A percentile compares a stretch with the other conserved stretches of the same genome.
These are phyloP conservation scores for Panagrolaimus sp. DNA, from an alignment of 1,140 invertebrate genomes.

Conservation along the genomic window DNA sequence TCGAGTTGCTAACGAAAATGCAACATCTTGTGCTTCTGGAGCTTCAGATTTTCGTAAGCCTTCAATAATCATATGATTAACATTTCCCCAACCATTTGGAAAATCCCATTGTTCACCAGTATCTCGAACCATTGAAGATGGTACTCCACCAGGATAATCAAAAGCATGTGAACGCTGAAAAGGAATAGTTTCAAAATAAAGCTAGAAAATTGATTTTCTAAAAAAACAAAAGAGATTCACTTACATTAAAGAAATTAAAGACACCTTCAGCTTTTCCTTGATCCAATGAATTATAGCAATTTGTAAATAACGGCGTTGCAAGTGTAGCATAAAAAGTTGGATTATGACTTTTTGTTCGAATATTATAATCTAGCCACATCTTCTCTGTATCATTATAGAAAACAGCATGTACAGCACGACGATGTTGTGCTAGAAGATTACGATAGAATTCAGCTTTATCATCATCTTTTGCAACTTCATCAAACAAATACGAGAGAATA, in stretches of 20 bases:
- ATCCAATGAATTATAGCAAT: constrained; percentile 58
- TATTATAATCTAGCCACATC: constrained; percentile 78
- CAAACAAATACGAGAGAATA: constrained; percentile 55
- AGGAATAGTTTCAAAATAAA: no score
- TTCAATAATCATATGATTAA: constrained; percentile 51
- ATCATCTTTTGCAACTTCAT: constrained; percentile 15
- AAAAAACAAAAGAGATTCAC: no score
- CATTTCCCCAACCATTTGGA: constrained; percentile 57
- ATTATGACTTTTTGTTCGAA: constrained; percentile 65
- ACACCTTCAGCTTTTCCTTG: constrained; percentile 61
- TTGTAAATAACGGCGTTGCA: constrained; percentile 75
- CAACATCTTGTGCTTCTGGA: constrained; percentile 35
- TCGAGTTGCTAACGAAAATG: constrained; percentile 63
- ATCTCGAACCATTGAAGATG: constrained; percentile 57
- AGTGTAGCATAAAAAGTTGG: constrained; percentile 76
- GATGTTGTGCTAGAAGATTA: constrained; percentile 65
- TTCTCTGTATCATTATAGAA: constrained; percentile 80
- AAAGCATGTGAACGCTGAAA: constrained; percentile 21
- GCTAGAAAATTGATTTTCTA: no score
- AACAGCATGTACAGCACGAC: constrained; percentile 68
- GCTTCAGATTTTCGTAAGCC: constrained; percentile 40
- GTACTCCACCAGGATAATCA: constrained; percentile 47
- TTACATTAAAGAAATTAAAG: constrained; percentile 41
- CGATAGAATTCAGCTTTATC: constrained; percentile 64
- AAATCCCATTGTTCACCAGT: constrained; percentile 58